Conservation (phyloP, 2,888 invertebrate genomes). For the Patella pellucida region DNA sequence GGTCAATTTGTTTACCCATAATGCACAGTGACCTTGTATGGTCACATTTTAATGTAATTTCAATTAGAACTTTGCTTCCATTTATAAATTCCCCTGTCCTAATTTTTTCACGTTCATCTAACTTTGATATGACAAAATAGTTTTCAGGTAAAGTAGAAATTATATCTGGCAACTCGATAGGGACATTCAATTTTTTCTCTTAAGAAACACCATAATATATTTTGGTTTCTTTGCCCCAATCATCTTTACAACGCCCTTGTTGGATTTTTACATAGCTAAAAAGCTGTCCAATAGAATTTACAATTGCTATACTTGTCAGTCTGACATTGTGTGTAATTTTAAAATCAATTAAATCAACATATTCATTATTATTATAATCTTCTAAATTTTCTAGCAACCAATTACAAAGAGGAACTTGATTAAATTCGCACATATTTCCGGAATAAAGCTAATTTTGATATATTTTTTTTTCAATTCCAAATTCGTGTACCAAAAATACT, state of each 20-base stretch:
- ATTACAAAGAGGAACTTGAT: no score
- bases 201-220: background rate
- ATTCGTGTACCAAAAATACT: no score
- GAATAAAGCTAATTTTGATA: no score
- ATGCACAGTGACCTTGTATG: background rate
- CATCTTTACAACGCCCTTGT: background rate
- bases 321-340: no score
- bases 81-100: slow-evolving; percentile 17
- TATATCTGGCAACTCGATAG: background rate
- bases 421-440: no score
- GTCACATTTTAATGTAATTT: slow-evolving; percentile 11
- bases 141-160: slow-evolving; percentile 13
- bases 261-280: background rate
- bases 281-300: no score
- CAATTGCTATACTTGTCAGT: no score
- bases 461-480: no score
- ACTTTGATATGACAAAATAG: slow-evolving; percentile 20
- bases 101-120: background rate
- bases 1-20: no score
- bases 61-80: slow-evolving; percentile 13
- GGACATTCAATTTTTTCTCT: background rate
- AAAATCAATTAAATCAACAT: no score
- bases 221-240: background rate
- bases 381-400: no score
- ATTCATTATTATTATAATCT: no score